These are phyloP conservation scores for Fragariocoptes setiger DNA, from an alignment of 1,140 invertebrate genomes.

Conservation along the genomic window DNA sequence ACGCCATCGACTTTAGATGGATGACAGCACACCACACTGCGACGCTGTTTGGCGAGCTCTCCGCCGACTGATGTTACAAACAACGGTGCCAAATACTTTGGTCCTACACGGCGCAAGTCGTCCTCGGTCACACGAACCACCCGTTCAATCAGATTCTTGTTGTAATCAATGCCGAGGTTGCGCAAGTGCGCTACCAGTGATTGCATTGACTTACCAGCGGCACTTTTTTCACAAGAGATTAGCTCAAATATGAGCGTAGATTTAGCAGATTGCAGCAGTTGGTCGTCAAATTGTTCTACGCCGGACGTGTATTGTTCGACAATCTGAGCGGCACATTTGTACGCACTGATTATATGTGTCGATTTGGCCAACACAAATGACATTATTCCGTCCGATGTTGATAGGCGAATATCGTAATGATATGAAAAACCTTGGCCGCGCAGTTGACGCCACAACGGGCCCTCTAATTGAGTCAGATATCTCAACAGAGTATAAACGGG, in stretches of 20 bases:
- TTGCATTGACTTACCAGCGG: conserved; percentile 31
- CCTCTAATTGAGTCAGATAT: conserved; percentile 57
- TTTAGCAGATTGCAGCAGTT: conserved; percentile 43
- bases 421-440: conserved; percentile 55
- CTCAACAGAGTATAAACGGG: conserved; percentile 41
- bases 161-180: conserved; percentile 29
- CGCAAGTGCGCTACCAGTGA: conserved; percentile 37
- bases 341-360: conserved; percentile 38
- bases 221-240: conserved; percentile 39
- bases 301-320: conserved; percentile 30
- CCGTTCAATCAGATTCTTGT: conserved; percentile 31
- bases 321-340: conserved; percentile 36
- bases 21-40: conserved; percentile 35
- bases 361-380: conserved; percentile 35
- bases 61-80: no score
- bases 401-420: conserved; percentile 27
- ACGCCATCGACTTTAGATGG: conserved; percentile 36
- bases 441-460: conserved; percentile 54
- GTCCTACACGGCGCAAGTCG: conserved; percentile 29
- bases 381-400: conserved; percentile 32
- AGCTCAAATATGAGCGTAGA: conserved; percentile 53
- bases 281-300: conserved; percentile 28
- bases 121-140: conserved; percentile 30
- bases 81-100: conserved; percentile 31
- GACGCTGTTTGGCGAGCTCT: conserved; percentile 21